These are phyloP conservation scores for Diplosoma virens DNA, from an alignment of 23 tunicate genomes.

Conservation along the genomic window DNA sequence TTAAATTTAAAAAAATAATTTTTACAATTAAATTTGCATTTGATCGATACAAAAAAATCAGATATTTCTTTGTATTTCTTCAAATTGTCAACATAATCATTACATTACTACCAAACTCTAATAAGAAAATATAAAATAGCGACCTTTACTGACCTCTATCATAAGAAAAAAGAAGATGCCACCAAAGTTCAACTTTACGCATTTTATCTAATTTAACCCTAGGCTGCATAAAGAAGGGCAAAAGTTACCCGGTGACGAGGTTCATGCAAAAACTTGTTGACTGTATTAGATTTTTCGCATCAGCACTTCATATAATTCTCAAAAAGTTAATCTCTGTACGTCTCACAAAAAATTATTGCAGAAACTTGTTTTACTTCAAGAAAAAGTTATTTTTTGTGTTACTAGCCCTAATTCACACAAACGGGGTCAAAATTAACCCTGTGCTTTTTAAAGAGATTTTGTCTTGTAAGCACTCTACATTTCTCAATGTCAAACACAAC, in stretches of 20 bases:
- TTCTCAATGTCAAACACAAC: neutral
- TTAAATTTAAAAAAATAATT: no score
- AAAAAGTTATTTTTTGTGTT: neutral
- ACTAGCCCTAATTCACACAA: neutral
- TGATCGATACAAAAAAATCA: no score
- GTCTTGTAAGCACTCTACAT: neutral
- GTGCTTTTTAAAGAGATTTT: no score
- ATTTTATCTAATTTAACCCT: neutral
- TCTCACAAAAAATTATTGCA: neutral
- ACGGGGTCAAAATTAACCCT: neutral
- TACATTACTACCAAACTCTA: no score
- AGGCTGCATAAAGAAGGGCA: neutral
- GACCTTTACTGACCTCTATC: no score
- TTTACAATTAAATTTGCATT: no score
- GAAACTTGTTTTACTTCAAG: neutral
- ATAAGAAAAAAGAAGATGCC: no score
- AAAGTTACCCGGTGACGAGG: neutral
- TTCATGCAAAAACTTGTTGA: neutral
- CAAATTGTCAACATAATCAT: no score
- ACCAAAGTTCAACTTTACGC: no score
- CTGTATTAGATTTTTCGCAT: neutral
- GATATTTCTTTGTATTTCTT: no score
- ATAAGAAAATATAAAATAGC: no score
- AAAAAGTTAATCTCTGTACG: neutral
- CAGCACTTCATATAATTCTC: neutral